Evolutionary conservation across 2,797 vertebrate genomes (phyloP).

Genomic region (Spondyliosoma cantharus): DNA sequence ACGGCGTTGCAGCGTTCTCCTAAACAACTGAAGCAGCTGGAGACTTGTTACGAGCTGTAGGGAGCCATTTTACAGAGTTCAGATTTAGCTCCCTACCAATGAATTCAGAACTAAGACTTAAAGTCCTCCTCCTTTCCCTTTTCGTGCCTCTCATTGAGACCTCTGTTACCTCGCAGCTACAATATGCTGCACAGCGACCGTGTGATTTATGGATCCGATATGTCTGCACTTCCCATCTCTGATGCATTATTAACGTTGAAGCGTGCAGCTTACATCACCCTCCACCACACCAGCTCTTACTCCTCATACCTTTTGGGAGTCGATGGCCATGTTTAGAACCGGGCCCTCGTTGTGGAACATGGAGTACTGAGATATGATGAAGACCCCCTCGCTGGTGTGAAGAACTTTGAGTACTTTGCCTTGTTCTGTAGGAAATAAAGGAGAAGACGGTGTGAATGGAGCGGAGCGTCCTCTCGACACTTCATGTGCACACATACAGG

Average conservation of each 20-base stretch:
- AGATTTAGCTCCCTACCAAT: neutral
- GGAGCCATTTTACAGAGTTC: no score
- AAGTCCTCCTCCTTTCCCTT: neutral
- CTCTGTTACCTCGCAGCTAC: neutral
- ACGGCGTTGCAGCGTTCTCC: no score
- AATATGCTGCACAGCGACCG: neutral
- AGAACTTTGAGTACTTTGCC: slow-evolving; percentile 89
- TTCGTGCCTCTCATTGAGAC: neutral
- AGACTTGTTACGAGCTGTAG: no score
- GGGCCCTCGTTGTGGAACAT: slow-evolving; percentile 86
- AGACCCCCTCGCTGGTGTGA: slow-evolving; percentile 82
- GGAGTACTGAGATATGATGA: slow-evolving; percentile 87
- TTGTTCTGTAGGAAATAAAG: slow-evolving; percentile 77
- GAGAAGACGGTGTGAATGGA: neutral
- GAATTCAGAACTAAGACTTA: neutral
- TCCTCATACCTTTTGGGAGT: slow-evolving; percentile 82
- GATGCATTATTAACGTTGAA: slow-evolving; percentile 5
- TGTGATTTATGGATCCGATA: neutral
- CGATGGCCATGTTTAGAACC: slow-evolving; percentile 85
- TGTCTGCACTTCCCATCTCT: neutral
- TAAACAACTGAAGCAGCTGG: no score
- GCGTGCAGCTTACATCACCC: neutral
- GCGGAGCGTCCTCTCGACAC: neutral
- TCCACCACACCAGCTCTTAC: neutral
- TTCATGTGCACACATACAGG: neutral